Percentiles rank a stretch among this genome's conserved stretches.
Evolutionary conservation across 2,888 invertebrate species (phyloP).

Genomic region (Schizaphis graminum): DNA sequence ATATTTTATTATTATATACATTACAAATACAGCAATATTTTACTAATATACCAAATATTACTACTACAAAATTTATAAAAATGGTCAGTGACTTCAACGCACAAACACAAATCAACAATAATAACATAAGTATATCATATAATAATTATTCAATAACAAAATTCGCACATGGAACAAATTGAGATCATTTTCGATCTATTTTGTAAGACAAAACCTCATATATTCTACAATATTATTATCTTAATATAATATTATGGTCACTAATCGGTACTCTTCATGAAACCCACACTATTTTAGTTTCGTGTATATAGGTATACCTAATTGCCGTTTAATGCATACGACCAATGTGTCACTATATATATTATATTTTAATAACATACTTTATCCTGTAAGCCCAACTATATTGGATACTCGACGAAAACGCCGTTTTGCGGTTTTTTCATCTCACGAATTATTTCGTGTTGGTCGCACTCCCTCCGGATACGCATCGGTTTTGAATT

Average conservation of each 20-base stretch:
- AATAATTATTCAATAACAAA: background rate
- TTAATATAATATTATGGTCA: background rate
- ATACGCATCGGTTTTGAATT: slow-evolving; percentile 47
- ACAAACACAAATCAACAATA: background rate
- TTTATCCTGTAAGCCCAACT: background rate
- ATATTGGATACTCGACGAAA: background rate
- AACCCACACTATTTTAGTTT: background rate
- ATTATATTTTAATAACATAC: background rate
- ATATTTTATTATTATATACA: background rate
- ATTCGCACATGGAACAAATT: background rate
- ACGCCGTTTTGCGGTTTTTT: slow-evolving; percentile 32
- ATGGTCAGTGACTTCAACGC: slow-evolving; percentile 43
- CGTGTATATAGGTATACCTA: background rate
- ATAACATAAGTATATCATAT: background rate
- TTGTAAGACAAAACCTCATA: background rate
- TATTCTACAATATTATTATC: background rate
- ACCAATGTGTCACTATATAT: background rate
- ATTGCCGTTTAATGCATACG: background rate
- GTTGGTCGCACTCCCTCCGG: slow-evolving; percentile 56
- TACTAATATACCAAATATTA: background rate
- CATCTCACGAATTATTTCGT: slow-evolving; percentile 41
- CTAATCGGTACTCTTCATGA: background rate
- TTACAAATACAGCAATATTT: background rate
- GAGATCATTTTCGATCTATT: background rate
- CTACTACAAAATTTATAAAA: background rate